phyloP scores from a whole-genome alignment of 53 echinoderm and acorn worm genomes.

The Patiria pectinifera region DNA sequence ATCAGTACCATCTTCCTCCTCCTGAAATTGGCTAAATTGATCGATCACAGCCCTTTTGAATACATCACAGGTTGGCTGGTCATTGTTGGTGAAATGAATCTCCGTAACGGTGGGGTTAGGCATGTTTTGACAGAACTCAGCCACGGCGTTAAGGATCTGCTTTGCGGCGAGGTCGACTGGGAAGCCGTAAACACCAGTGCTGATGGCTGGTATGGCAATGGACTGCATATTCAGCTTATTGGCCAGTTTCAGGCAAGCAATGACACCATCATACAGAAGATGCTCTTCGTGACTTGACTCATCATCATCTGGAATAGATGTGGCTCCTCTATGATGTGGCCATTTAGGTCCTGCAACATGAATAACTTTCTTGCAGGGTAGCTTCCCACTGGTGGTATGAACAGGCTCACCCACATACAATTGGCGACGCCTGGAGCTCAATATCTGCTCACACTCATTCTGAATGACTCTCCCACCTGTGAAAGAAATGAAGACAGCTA shows the following conservation, averaged over 20 bases:
- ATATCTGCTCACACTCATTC: conserved; percentile 45
- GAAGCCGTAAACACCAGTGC: conserved; percentile 67
- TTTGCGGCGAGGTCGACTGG: conserved; percentile 55
- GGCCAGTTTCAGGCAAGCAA: conserved; percentile 29
- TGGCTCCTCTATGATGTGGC: not conserved
- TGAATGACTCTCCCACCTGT: conserved; percentile 61
- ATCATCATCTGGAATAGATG: not conserved
- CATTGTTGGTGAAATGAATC: conserved; percentile 51
- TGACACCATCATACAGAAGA: conserved; percentile 23
- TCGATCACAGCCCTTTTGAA: conserved; percentile 48
- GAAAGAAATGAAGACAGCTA: not conserved
- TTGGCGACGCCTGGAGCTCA: conserved; percentile 2
- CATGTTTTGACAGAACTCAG: conserved; percentile 29
- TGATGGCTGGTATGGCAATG: conserved; percentile 66
- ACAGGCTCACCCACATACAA: conserved; percentile 56
- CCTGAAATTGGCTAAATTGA: conserved; percentile 1
- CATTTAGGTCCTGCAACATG: conserved; percentile 65
- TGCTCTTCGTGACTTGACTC: conserved; percentile 21
- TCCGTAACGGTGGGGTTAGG: conserved; percentile 4
- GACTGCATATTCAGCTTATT: conserved; percentile 15
- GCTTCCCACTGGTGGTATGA: conserved; percentile 33
- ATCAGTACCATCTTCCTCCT: conserved; percentile 24
- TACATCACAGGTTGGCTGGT: conserved; percentile 45
- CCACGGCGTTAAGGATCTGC: conserved; percentile 49
- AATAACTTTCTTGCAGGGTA: conserved; percentile 65